Evolutionary conservation across 1,140 invertebrate species (phyloP).

Genomic region (Anagrus nilaparvatae): DNA sequence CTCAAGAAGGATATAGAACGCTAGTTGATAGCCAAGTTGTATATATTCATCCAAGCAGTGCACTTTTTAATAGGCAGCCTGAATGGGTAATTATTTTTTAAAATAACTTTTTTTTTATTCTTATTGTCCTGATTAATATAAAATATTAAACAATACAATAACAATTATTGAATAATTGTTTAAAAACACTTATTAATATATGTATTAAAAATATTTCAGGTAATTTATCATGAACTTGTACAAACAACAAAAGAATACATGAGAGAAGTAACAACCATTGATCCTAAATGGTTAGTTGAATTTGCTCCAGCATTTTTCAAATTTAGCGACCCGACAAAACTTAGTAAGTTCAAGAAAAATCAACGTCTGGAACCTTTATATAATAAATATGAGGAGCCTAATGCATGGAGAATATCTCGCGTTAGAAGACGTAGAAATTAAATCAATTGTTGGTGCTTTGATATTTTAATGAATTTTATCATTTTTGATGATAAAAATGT

Average conservation of each 20-base stretch:
- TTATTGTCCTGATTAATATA: constrained; percentile 6
- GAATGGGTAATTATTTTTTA: constrained; percentile 68
- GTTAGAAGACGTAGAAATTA: constrained; percentile 83
- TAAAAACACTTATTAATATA: constrained; percentile 6
- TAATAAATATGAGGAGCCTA: constrained; percentile 99
- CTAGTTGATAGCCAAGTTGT: constrained; percentile 97
- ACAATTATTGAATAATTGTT: constrained; percentile 19
- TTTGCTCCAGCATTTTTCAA: constrained; percentile 99
- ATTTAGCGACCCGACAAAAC: constrained; percentile 97
- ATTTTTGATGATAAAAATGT: too few relatives aligned
- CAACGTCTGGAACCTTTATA: constrained; percentile 95
- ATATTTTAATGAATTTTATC: too few relatives aligned
- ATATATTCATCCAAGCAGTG: constrained; percentile 97
- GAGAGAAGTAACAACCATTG: constrained; percentile 97
- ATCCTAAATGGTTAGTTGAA: constrained; percentile 99
- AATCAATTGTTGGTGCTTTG: constrained; percentile 14
- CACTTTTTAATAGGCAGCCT: constrained; percentile 94
- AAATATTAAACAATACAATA: constrained; percentile 12
- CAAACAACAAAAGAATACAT: constrained; percentile 99
- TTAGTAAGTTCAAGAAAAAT: constrained; percentile 99
- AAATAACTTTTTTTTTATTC: constrained; percentile 7
- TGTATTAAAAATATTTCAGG: constrained; percentile 55
- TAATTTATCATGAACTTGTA: constrained; percentile 97
- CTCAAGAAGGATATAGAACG: constrained; percentile 96
- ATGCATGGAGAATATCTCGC: constrained; percentile 97